Base-by-base conservation (phyloP, 92 coral and sea anemone genomes). In the Virgularia gustaviana region DNA sequence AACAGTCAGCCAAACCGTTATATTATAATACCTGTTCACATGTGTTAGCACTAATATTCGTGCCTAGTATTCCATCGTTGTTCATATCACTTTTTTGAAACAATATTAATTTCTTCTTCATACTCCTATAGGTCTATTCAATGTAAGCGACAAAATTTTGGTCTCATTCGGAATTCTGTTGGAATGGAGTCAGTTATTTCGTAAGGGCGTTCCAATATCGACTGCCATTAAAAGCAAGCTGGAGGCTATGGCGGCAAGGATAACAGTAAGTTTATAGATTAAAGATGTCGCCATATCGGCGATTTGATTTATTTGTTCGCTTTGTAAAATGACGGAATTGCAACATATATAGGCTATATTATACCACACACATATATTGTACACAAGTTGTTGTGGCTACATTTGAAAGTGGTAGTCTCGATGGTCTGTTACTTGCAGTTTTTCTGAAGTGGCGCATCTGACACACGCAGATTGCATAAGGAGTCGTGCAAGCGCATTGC, bases 171-270 rank as follows among this genome's bases (percentile, higher is more conserved):
- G 72, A 9, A 49, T 79, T 36, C 45, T 72, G 33, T 59, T 62
- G 57, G 85, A 72, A 53, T 72, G 85, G 79, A 61, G 85, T 49
- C 80, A 80, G 28, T 27, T 28, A 27, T 63, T 79, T 28, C 75
- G 75, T 49, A 63, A 73, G 49, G 84, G 84, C 22, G 79, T 79
- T 9, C 76, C 83, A 4, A 58, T 61, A 9, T 72, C 66, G 27
- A 10, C 51, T 32, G 85, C 79, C 0, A 44, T 72, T 5, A 57
- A 80, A 73, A 72, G 74, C 42, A 80, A 61, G 55, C 30, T 80
- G 23, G 38, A 52, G 24, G 44, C 45, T 1, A 5, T 57, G 36
- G 64, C 31, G 16, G 64, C 25, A 2, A 57, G 36, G 31, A 37
- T 57, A 8, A 18, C 25, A 37, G 64, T 57, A 57, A 57, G 31